A percentile compares a stretch with the other conserved stretches of the same genome.
These are phyloP conservation scores for Drosophila melanogaster DNA, from an alignment of 1,140 invertebrate genomes.

Conservation along the genomic window DNA sequence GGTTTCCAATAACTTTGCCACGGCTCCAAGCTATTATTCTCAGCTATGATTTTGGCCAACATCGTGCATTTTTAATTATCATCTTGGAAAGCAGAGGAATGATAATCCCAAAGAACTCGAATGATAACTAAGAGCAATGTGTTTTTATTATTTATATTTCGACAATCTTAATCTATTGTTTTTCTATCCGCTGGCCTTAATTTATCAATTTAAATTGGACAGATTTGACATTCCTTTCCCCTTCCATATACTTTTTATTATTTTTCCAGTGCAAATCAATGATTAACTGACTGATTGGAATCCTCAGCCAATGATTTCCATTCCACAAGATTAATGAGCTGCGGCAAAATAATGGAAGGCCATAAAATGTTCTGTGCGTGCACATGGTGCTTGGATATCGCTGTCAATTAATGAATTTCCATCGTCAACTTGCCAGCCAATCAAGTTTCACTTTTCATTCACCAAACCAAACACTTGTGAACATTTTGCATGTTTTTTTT, in stretches of 20 bases:
- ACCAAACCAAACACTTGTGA: slow-evolving; percentile 37
- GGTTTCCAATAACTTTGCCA: slow-evolving; percentile 60
- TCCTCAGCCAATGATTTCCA: not conserved
- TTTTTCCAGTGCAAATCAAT: slow-evolving; percentile 32
- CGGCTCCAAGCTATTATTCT: slow-evolving; percentile 42
- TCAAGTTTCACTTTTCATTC: slow-evolving; percentile 73
- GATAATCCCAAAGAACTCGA: too few species aligned
- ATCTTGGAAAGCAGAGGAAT: not conserved
- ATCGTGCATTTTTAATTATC: not conserved
- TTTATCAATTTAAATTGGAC: not conserved
- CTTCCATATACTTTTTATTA: not conserved
- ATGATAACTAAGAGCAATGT: too few species aligned
- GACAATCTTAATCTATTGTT: too few species aligned
- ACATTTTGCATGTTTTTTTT: slow-evolving; percentile 26
- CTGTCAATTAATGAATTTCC: slow-evolving; percentile 56
- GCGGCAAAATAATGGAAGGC: slow-evolving; percentile 6
- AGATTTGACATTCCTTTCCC: slow-evolving; percentile 1
- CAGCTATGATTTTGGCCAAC: slow-evolving; percentile 20
- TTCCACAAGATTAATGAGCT: slow-evolving; percentile 48
- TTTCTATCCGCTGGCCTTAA: too few species aligned
- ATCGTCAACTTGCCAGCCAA: slow-evolving; percentile 20
- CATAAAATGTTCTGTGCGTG: slow-evolving; percentile 20
- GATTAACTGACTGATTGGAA: slow-evolving; percentile 53
- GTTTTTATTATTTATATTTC: too few species aligned
- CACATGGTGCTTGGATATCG: slow-evolving; percentile 27